Percentiles rank a stretch among this genome's conserved stretches.
Evolutionary conservation across 2,888 invertebrate genomes (phyloP).

Genomic region (Ephialtes manifestator): DNA sequence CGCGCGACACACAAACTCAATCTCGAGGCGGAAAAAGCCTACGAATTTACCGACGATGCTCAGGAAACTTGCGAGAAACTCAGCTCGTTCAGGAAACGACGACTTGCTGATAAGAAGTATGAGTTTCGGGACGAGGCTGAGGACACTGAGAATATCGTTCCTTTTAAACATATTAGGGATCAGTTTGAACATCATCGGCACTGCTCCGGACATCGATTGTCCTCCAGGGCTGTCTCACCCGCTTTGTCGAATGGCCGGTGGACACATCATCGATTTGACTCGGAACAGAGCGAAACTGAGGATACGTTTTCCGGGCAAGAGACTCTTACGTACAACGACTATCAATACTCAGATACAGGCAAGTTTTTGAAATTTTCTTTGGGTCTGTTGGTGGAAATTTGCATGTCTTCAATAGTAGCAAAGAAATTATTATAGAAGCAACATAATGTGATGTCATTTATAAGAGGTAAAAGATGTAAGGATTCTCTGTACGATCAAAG

Average conservation of each 20-base stretch:
- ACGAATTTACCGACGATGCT: slow-evolving; percentile 94
- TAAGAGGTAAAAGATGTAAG: too few species aligned
- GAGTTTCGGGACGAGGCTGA: slow-evolving; percentile 94
- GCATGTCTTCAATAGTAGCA: too few species aligned
- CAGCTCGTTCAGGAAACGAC: slow-evolving; percentile 94
- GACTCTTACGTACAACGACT: slow-evolving; percentile 78
- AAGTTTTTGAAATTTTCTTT: slow-evolving; percentile 40
- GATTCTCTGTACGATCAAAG: too few species aligned
- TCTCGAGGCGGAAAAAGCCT: slow-evolving; percentile 90
- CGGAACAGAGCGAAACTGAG: slow-evolving; percentile 83
- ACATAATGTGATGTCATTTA: too few species aligned
- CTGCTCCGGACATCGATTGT: slow-evolving; percentile 68
- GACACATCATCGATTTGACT: slow-evolving; percentile 78
- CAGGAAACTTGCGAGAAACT: slow-evolving; percentile 94
- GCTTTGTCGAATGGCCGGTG: slow-evolving; percentile 80
- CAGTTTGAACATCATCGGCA: slow-evolving; percentile 83
- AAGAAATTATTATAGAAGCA: too few species aligned
- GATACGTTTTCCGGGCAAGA: slow-evolving; percentile 83
- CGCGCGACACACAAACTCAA: slow-evolving; percentile 82
- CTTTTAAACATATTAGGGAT: slow-evolving; percentile 85
- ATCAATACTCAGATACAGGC: slow-evolving; percentile 78
- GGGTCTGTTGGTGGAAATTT: not conserved
- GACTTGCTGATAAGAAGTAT: slow-evolving; percentile 96
- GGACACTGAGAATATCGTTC: slow-evolving; percentile 89
- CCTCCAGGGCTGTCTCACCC: slow-evolving; percentile 81